Conservation (phyloP, 2,113 vertebrate species). For the Psilopsiagon aymara region DNA sequence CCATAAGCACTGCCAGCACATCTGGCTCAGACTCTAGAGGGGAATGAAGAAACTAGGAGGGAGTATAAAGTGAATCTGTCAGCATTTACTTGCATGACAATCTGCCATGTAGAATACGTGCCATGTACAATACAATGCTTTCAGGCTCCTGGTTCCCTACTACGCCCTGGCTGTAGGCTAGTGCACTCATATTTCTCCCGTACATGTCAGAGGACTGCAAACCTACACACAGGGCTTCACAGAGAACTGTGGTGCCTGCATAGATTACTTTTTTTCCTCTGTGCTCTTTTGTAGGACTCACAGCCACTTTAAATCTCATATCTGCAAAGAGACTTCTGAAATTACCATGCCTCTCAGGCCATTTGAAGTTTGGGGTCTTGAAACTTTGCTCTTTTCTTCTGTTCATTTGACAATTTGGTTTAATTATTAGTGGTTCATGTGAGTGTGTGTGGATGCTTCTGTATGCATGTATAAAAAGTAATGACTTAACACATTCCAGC, state of each 20-base stretch:
- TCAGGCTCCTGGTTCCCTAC: not conserved
- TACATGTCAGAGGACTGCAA: not conserved
- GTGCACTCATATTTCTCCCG: not conserved
- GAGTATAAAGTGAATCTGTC: constrained; percentile 41
- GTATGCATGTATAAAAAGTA: not conserved
- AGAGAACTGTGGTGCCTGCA: not conserved
- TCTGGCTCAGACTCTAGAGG: constrained; percentile 43
- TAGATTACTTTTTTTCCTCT: not conserved
- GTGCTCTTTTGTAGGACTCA: not conserved
- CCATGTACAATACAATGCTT: constrained; percentile 16
- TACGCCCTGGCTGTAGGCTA: constrained; percentile 41
- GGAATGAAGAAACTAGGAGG: constrained; percentile 16
- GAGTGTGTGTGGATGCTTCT: not conserved
- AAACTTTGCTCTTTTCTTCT: not conserved
- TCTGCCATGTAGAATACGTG: not conserved
- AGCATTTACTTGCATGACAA: constrained; percentile 44
- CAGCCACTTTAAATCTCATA: not conserved
- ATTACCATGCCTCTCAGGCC: not conserved
- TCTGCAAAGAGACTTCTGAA: not conserved
- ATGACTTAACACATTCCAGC: not conserved
- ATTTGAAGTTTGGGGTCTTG: not conserved
- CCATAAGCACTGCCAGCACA: constrained; percentile 49
- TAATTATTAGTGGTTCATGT: not conserved
- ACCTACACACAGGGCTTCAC: not conserved
- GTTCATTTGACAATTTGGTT: not conserved